Evolutionary conservation across 1,140 invertebrate genomes (phyloP).

Genomic region (Lasioglossum albipes): DNA sequence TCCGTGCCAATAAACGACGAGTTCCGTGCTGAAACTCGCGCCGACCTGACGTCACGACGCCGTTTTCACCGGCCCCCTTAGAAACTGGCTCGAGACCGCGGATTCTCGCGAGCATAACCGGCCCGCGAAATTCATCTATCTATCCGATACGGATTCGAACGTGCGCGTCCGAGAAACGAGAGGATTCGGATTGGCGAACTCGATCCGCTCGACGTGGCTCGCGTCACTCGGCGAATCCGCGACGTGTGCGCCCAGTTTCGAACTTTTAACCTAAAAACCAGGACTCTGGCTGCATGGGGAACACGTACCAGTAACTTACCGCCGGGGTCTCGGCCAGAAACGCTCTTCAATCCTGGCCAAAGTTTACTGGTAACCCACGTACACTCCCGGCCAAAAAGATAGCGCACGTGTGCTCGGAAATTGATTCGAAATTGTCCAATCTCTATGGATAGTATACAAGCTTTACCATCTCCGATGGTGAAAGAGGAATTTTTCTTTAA

Average conservation of each 20-base stretch:
- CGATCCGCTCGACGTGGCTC: not conserved
- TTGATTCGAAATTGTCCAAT: too few relatives aligned
- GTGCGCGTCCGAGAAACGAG: not conserved
- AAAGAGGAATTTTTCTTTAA: too few relatives aligned
- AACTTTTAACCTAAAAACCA: slow-evolving; percentile 63
- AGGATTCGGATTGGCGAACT: slow-evolving; percentile 11
- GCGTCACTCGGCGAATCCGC: slow-evolving; percentile 24
- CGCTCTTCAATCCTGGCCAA: slow-evolving; percentile 46
- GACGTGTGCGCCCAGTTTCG: slow-evolving; percentile 59
- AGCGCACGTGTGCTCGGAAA: too few relatives aligned
- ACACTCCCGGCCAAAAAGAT: too few relatives aligned
- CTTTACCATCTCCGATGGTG: too few relatives aligned
- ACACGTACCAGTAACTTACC: slow-evolving; percentile 54
- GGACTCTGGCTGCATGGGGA: slow-evolving; percentile 20
- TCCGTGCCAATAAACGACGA: slow-evolving; percentile 57
- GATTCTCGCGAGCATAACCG: not conserved
- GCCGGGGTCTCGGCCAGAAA: slow-evolving; percentile 31
- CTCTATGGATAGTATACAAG: too few relatives aligned
- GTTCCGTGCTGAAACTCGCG: slow-evolving; percentile 46
- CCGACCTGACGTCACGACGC: slow-evolving; percentile 24
- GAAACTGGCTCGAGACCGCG: too few relatives aligned
- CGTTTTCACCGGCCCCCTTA: slow-evolving; percentile 6
- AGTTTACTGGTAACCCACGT: slow-evolving; percentile 33
- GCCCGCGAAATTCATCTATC: not conserved
- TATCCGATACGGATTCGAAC: slow-evolving; percentile 37